Base-by-base conservation (phyloP, 1,140 invertebrate species). In the Lordiphosa collinella region DNA sequence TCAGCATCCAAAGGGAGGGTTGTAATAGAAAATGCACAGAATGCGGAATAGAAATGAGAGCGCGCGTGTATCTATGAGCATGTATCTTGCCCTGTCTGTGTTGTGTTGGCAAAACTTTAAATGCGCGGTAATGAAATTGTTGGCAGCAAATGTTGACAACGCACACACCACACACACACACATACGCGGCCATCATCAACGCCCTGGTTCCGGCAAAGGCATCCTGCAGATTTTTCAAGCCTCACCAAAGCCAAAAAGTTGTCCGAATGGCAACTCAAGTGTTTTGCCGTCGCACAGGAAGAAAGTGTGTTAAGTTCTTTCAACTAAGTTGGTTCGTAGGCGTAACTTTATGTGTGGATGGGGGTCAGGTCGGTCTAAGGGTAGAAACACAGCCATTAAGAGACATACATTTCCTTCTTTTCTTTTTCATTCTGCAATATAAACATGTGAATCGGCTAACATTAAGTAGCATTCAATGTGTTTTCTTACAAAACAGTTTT, bases 41-140 rank as follows among this genome's bases (percentile, higher is more conserved):
- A 3, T 18, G 16, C 16, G 51, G 60, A 38, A 31, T 40, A 14
- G 6, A n/a, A 9, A 13, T 14, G 38, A 35, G 46, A 46, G 37
- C 25, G 13, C 25, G 13, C 18, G 16, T 40, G 48, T 29, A 40
- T 22, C 40, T 18, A 5, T 29, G 29, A 44, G 32, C 44, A 46
- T 53, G 55, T 62, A 36, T 65, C 44, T 44, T 29, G 25, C 5
- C 1, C 25, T 29, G 25, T 63, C 14, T 54, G 43, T 62, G 59
- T 62, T 60, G 70, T 60, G 70, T 69, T 70, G 56, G 61, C 62
- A 71, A 71, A 79, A 82, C 76, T 80, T 82, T 80, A 80, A 80
- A 80, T 75, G 75, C 73, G 70, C 65, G 70, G 70, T 80, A 82
- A 80, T 80, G 75, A 80, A 80, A 80, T 80, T 75, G 70, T 80